phyloP scores from a whole-genome alignment of 2,888 invertebrate species.

The Gari tellinella region DNA sequence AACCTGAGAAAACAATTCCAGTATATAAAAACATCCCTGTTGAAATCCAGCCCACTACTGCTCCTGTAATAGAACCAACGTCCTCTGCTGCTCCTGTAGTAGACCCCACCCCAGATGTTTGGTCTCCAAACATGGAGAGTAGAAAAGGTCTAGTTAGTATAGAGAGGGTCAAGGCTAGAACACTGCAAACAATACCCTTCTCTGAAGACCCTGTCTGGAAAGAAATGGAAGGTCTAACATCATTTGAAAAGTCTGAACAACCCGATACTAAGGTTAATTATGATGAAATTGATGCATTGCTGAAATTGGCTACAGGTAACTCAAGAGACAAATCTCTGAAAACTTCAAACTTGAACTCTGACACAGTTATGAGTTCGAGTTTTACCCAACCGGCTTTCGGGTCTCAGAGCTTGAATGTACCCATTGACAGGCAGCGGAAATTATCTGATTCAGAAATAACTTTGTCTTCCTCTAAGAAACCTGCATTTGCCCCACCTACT shows the following conservation, averaged over 20 bases:
- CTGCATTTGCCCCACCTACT: constrained; percentile 71
- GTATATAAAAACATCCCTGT: constrained; percentile 16
- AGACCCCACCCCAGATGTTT: constrained; percentile 64
- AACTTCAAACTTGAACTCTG: constrained; percentile 14
- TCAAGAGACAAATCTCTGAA: constrained; percentile 10
- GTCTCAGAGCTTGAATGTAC: constrained; percentile 29
- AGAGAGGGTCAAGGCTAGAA: constrained; percentile 77
- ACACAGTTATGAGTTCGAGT: constrained; percentile 34
- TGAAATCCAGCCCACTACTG: background rate
- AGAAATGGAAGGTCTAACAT: constrained; percentile 77
- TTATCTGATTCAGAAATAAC: constrained; percentile 40
- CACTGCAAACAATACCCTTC: constrained; percentile 79
- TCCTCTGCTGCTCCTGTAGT: background rate
- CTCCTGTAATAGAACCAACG: constrained; percentile 14
- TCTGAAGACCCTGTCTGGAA: constrained; percentile 81
- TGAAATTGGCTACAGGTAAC: constrained; percentile 51
- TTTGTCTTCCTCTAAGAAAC: constrained; percentile 25
- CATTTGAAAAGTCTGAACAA: constrained; percentile 65
- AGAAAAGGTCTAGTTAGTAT: constrained; percentile 77
- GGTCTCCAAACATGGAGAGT: constrained; percentile 79
- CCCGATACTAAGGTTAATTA: constrained; percentile 36
- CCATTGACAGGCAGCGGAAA: constrained; percentile 1
- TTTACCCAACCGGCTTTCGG: constrained; percentile 14
- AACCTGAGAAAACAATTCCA: constrained; percentile 16
- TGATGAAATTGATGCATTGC: constrained; percentile 57